These are phyloP conservation scores for Iselma pallidipennis DNA, from an alignment of 2,888 invertebrate genomes.

Conservation along the genomic window DNA sequence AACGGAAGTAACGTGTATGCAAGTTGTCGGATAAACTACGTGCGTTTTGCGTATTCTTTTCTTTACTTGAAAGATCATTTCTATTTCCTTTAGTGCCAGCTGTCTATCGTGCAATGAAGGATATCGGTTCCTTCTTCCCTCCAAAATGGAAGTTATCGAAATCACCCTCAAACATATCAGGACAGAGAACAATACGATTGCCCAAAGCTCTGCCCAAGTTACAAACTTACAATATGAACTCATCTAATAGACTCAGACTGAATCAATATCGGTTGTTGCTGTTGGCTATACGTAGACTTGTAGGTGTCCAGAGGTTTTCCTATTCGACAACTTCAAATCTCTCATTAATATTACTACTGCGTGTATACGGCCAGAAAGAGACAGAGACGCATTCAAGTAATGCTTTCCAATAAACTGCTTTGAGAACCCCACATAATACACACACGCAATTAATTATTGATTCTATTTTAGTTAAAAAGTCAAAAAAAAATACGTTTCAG, in stretches of 20 bases:
- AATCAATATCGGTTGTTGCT: slow-evolving; percentile 24
- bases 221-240: slow-evolving; percentile 24
- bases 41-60: too few relatives aligned
- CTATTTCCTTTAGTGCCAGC: too few relatives aligned
- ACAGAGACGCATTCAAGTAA: background rate
- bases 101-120: too few relatives aligned
- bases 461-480: too few relatives aligned
- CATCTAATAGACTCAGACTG: slow-evolving; percentile 23
- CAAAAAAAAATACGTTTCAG: too few relatives aligned
- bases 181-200: slow-evolving; percentile 13
- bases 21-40: too few relatives aligned
- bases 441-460: too few relatives aligned
- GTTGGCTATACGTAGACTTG: background rate
- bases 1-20: too few relatives aligned
- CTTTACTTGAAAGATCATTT: too few relatives aligned
- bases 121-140: too few relatives aligned
- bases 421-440: too few relatives aligned
- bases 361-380: background rate
- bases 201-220: slow-evolving; percentile 21
- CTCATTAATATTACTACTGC: slow-evolving; percentile 1
- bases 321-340: background rate
- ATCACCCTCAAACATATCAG: background rate
- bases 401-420: too few relatives aligned
- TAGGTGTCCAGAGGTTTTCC: slow-evolving; percentile 14
- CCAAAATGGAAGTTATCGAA: background rate